phyloP scores from a whole-genome alignment of 2,113 vertebrate species.

The Fulica atra region DNA sequence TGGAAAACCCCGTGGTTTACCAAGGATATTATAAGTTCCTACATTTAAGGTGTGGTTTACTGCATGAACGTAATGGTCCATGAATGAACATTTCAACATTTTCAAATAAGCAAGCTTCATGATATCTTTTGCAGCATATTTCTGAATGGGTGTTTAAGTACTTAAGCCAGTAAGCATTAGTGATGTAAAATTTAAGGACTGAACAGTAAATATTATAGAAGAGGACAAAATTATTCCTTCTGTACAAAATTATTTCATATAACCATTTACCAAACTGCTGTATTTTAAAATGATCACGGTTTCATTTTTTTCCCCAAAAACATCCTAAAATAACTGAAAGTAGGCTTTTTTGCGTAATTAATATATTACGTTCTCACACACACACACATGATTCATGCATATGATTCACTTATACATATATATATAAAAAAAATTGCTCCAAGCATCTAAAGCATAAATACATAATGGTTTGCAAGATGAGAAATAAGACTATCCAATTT shows the following conservation, averaged over 20 bases:
- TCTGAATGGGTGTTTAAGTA: neutral
- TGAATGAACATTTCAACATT: neutral
- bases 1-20: neutral
- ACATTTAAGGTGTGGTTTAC: neutral
- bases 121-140: neutral
- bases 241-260: neutral
- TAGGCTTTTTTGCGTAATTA: conserved; percentile 15
- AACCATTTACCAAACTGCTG: neutral
- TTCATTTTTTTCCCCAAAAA: neutral
- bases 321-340: neutral
- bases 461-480: neutral
- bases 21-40: neutral
- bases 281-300: neutral
- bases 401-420: neutral
- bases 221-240: neutral
- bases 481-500: neutral
- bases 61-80: neutral
- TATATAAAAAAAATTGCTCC: neutral
- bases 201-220: neutral
- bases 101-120: neutral
- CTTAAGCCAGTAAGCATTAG: neutral
- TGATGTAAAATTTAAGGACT: neutral
- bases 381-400: conserved; percentile 1
- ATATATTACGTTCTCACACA: neutral
- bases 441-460: neutral